Percentiles rank a stretch among this genome's conserved stretches.
Evolutionary conservation across 2,797 vertebrate genomes (phyloP).

Genomic region (Mionectes olivaceus): DNA sequence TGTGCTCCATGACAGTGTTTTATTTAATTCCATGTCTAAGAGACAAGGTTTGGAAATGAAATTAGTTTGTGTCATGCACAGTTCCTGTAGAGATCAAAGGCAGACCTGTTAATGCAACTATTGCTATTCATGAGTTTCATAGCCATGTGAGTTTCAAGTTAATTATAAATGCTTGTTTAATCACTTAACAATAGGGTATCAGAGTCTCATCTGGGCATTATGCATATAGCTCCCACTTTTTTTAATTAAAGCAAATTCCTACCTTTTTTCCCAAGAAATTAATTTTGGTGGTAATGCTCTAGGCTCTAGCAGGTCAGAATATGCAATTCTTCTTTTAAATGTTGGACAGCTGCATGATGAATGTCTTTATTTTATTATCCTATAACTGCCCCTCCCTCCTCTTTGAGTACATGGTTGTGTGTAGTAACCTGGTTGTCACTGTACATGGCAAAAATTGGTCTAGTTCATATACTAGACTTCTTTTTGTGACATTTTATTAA

Average conservation of each 20-base stretch:
- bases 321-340: slow-evolving; percentile 25
- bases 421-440: background rate
- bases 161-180: slow-evolving; percentile 67
- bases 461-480: background rate
- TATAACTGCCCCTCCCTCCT: background rate
- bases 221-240: background rate
- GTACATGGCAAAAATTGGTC: background rate
- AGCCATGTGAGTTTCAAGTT: slow-evolving; percentile 39
- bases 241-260: slow-evolving; percentile 65
- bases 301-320: slow-evolving; percentile 27
- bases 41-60: slow-evolving; percentile 44
- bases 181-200: slow-evolving; percentile 59
- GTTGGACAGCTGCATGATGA: background rate
- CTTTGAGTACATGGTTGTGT: background rate
- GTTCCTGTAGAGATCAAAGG: slow-evolving; percentile 62
- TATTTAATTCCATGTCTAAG: slow-evolving; percentile 29
- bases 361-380: slow-evolving; percentile 48
- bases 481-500: background rate
- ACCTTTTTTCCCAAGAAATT: slow-evolving; percentile 43
- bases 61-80: slow-evolving; percentile 41
- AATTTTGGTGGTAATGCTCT: slow-evolving; percentile 39
- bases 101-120: slow-evolving; percentile 57
- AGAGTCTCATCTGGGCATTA: slow-evolving; percentile 49
- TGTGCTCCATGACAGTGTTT: background rate
- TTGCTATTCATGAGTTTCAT: slow-evolving; percentile 66